These are phyloP conservation scores for Aleiodes testaceus DNA, from an alignment of 2,888 invertebrate species.

Conservation along the genomic window DNA sequence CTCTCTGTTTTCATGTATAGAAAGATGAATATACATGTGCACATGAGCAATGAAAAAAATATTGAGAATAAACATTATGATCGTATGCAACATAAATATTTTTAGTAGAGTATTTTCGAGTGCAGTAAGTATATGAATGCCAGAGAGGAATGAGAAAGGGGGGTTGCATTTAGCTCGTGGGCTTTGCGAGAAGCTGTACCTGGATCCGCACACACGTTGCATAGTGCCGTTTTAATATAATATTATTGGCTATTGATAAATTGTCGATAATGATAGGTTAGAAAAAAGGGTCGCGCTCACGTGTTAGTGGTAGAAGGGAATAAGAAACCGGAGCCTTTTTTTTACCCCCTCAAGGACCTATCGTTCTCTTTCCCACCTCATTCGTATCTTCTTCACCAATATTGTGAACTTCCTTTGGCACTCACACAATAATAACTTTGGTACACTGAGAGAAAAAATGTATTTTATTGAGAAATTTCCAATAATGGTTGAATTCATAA, in stretches of 20 bases:
- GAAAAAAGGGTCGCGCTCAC: slow-evolving; percentile 50
- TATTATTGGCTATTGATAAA: slow-evolving; percentile 74
- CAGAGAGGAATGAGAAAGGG: slow-evolving; percentile 41
- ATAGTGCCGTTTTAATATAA: slow-evolving; percentile 69
- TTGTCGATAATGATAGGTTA: slow-evolving; percentile 73
- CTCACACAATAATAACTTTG: background rate
- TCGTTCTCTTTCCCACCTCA: slow-evolving; percentile 40
- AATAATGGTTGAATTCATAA: no score
- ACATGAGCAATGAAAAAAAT: slow-evolving; percentile 18
- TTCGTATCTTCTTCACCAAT: slow-evolving; percentile 35
- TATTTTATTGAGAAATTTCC: background rate
- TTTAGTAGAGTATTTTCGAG: slow-evolving; percentile 31
- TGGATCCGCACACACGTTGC: slow-evolving; percentile 34
- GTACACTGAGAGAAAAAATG: background rate
- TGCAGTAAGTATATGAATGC: slow-evolving; percentile 38
- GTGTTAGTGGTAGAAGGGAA: slow-evolving; percentile 45
- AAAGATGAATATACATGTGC: slow-evolving; percentile 6
- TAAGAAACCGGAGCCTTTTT: slow-evolving; percentile 40
- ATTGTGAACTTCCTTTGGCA: slow-evolving; percentile 10
- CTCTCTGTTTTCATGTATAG: slow-evolving; percentile 37
- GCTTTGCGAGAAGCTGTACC: slow-evolving; percentile 35
- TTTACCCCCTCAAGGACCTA: slow-evolving; percentile 32
- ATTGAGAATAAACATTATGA: slow-evolving; percentile 62
- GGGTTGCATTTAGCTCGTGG: slow-evolving; percentile 44
- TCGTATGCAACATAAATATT: slow-evolving; percentile 58